Conservation (phyloP, 1,140 invertebrate species). For the Drosophila leontia region DNA sequence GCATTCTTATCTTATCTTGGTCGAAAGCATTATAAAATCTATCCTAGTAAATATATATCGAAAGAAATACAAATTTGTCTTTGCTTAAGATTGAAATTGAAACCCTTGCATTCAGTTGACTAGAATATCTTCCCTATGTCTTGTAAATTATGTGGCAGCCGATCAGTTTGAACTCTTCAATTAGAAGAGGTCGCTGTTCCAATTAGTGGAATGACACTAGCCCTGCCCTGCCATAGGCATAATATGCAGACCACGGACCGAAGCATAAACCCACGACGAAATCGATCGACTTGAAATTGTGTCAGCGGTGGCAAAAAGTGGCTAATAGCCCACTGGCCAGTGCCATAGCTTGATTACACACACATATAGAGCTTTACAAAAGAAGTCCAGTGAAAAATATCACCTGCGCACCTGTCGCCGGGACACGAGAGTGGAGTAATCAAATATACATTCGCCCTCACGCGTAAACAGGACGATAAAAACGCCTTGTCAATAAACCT, state of each 20-base stretch:
- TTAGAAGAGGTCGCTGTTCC: conserved; percentile 62
- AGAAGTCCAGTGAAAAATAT: conserved; percentile 56
- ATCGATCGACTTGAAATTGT: conserved; percentile 67
- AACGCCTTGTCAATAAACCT: conserved; percentile 39
- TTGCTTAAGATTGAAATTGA: not conserved
- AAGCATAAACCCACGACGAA: conserved; percentile 25
- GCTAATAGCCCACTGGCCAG: conserved; percentile 32
- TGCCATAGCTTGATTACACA: conserved; percentile 38
- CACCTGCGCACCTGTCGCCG: conserved; percentile 51
- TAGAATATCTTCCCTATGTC: not conserved
- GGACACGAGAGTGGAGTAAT: conserved; percentile 15
- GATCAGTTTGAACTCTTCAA: conserved; percentile 68
- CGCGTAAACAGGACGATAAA: conserved; percentile 48
- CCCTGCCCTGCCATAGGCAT: conserved; percentile 33
- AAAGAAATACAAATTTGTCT: not conserved
- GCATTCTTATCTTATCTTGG: conserved; percentile 4
- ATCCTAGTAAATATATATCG: not conserved
- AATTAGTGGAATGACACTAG: conserved; percentile 49
- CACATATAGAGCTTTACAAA: conserved; percentile 34
- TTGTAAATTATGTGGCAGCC: conserved; percentile 11
- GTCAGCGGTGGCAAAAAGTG: conserved; percentile 51
- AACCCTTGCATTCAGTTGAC: not conserved
- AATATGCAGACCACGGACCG: conserved; percentile 15
- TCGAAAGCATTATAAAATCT: not conserved
- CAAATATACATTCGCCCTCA: conserved; percentile 26